Percentiles rank a stretch among this genome's conserved stretches.
These are phyloP conservation scores for Panonychus citri DNA, from an alignment of 1,140 invertebrate species.

Conservation along the genomic window DNA sequence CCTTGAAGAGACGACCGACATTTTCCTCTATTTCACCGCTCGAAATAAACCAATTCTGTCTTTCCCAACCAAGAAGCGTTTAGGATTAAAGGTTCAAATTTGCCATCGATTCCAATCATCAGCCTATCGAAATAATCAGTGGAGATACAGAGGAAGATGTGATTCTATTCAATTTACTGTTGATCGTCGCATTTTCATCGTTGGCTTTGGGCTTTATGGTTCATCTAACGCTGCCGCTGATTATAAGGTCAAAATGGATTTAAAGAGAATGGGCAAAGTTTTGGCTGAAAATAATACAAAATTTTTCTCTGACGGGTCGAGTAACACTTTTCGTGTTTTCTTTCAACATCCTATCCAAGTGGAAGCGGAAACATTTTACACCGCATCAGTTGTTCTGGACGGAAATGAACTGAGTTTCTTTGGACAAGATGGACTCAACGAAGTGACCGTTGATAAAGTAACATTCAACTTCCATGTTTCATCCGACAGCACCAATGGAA, in stretches of 20 bases:
- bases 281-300: conserved; percentile 69
- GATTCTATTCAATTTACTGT: conserved; percentile 82
- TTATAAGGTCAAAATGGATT: conserved; percentile 68
- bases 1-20: conserved; percentile 67
- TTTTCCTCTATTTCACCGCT: conserved; percentile 47
- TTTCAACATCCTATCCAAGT: conserved; percentile 63
- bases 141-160: conserved; percentile 67
- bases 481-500: conserved; percentile 77
- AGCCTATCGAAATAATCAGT: conserved; percentile 84
- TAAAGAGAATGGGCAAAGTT: conserved; percentile 57
- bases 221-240: conserved; percentile 73
- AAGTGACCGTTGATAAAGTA: conserved; percentile 51
- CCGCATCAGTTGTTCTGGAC: conserved; percentile 64
- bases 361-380: conserved; percentile 71
- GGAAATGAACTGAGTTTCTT: conserved; percentile 78
- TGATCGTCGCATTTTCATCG: conserved; percentile 69
- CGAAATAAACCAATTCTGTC: conserved; percentile 45
- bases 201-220: conserved; percentile 73
- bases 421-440: conserved; percentile 78
- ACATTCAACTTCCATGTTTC: conserved; percentile 85
- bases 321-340: conserved; percentile 76
- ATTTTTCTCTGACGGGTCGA: conserved; percentile 78
- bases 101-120: conserved; percentile 86
- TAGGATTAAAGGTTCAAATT: conserved; percentile 66
- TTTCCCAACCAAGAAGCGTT: conserved; percentile 52